These are phyloP conservation scores for Theristicus caerulescens DNA, from an alignment of 2,113 vertebrate species.

Conservation along the genomic window DNA sequence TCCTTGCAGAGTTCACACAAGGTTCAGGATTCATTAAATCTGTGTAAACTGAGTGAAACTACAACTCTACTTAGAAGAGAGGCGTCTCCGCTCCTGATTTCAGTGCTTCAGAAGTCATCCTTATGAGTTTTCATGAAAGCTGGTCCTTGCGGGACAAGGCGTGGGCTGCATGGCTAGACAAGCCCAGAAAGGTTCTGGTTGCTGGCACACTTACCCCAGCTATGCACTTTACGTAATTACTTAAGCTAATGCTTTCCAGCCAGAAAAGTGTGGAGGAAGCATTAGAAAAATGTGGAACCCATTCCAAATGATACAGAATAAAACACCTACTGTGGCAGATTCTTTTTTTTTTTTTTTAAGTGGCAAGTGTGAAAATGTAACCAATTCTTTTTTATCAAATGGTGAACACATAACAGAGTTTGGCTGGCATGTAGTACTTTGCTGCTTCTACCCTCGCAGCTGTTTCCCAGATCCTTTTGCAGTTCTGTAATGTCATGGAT, in stretches of 20 bases:
- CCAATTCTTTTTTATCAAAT: background rate
- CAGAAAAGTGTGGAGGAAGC: background rate
- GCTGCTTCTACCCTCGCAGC: background rate
- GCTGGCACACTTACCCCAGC: background rate
- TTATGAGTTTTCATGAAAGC: background rate
- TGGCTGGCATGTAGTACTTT: background rate
- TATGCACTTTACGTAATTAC: background rate
- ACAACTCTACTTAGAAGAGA: background rate
- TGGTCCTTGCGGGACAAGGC: background rate
- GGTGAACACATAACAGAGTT: background rate
- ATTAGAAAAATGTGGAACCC: background rate
- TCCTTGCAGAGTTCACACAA: background rate
- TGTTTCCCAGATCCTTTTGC: background rate
- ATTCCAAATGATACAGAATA: background rate
- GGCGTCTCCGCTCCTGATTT: background rate
- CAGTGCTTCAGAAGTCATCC: background rate
- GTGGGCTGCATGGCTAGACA: accelerated
- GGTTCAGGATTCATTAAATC: background rate
- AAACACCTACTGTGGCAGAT: background rate
- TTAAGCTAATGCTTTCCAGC: background rate
- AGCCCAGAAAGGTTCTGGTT: background rate
- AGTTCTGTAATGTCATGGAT: background rate
- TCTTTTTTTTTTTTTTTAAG: background rate
- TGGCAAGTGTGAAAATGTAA: background rate
- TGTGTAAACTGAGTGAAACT: background rate